Percentiles rank a stretch among this genome's conserved stretches.
phyloP scores from a whole-genome alignment of 2,888 invertebrate species.

The Hydropsyche betteni region DNA sequence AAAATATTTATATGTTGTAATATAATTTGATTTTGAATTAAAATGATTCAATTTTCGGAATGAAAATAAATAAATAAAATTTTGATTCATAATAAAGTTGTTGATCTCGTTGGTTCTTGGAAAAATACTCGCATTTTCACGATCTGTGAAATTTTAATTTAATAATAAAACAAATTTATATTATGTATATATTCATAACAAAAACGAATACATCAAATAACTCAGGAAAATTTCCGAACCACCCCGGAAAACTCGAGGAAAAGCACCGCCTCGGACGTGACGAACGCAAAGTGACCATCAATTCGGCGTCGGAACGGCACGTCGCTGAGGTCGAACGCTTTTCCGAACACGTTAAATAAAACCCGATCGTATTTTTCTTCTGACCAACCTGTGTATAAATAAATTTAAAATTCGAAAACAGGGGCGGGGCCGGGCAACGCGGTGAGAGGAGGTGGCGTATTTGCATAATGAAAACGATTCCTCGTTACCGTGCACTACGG shows the following conservation, averaged over 20 bases:
- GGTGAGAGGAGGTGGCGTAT: background rate
- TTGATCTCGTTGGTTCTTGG: background rate
- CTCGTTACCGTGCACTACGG: slow-evolving; percentile 1
- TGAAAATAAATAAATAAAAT: background rate
- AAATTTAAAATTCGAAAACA: slow-evolving; percentile 5
- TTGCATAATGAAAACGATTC: slow-evolving; percentile 36
- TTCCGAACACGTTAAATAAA: too few relatives aligned
- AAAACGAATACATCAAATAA: background rate
- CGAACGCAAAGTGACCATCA: too few relatives aligned
- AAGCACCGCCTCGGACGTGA: too few relatives aligned
- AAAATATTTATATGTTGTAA: too few relatives aligned
- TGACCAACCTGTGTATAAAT: background rate
- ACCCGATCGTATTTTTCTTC: slow-evolving; percentile 2
- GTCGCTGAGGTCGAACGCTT: too few relatives aligned
- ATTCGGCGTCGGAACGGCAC: too few relatives aligned
- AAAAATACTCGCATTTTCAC: background rate
- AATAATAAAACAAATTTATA: background rate
- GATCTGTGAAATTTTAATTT: background rate
- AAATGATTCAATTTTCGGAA: background rate
- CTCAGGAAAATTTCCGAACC: too few relatives aligned
- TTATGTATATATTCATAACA: background rate
- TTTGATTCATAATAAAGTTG: background rate
- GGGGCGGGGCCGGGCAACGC: background rate
- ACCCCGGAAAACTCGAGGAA: too few relatives aligned
- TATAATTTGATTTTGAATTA: too few relatives aligned